Evolutionary conservation across 2,113 vertebrate species (phyloP).

Genomic region (Andinoacara biseriatus): DNA sequence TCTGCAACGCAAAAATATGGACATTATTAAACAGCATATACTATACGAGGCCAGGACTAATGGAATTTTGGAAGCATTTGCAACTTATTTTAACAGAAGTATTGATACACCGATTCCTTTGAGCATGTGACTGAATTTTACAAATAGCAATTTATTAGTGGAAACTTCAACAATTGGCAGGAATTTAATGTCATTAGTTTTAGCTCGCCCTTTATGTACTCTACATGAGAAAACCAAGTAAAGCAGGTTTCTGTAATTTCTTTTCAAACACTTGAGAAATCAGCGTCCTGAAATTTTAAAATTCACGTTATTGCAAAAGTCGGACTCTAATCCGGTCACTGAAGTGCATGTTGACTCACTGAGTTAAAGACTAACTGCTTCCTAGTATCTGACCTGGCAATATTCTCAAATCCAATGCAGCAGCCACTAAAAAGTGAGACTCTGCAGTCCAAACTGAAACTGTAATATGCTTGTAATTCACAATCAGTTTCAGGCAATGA

Average conservation of each 20-base stretch:
- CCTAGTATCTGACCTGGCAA: background rate
- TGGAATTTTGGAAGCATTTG: background rate
- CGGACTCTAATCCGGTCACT: background rate
- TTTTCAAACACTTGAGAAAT: background rate
- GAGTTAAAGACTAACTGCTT: background rate
- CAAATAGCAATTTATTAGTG: background rate
- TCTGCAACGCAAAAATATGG: background rate
- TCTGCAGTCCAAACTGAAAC: background rate
- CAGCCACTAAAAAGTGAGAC: background rate
- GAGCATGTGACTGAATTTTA: background rate
- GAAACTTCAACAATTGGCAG: background rate
- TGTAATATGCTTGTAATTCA: background rate
- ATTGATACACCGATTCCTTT: background rate
- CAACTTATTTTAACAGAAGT: background rate
- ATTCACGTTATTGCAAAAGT: background rate
- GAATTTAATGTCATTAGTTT: background rate
- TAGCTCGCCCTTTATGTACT: no score
- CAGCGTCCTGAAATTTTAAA: background rate
- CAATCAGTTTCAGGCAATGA: background rate
- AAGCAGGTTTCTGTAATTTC: background rate
- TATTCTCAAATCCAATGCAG: background rate
- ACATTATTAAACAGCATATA: background rate
- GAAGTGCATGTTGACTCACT: background rate
- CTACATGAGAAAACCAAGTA: no score
- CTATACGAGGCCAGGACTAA: background rate